These are phyloP conservation scores for Aselliscus stoliczkanus DNA, from an alignment of 2,797 vertebrate species.

Conservation along the genomic window DNA sequence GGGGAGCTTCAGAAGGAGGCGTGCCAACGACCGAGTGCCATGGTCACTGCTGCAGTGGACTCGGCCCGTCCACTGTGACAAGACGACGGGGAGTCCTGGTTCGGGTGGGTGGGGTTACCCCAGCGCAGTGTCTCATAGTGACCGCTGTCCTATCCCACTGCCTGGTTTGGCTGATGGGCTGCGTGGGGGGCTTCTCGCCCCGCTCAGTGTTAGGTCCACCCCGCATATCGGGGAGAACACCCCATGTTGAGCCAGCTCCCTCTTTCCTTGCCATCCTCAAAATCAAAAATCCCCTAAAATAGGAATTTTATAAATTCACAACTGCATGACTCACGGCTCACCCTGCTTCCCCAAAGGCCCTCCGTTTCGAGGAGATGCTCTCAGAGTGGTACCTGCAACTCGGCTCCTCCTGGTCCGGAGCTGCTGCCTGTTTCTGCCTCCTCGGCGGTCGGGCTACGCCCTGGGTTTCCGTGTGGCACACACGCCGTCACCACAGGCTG, in stretches of 20 bases:
- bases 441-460: too few species aligned
- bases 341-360: too few species aligned
- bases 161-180: neutral
- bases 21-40: too few species aligned
- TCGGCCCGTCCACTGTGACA: too few species aligned
- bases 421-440: too few species aligned
- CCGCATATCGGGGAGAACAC: neutral
- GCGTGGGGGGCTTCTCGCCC: neutral
- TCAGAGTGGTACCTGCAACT: too few species aligned
- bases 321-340: too few species aligned
- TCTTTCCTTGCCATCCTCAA: neutral
- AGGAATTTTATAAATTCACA: neutral
- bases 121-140: neutral
- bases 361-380: neutral
- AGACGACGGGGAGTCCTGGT: too few species aligned
- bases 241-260: neutral
- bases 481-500: fast-evolving
- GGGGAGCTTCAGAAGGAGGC: too few species aligned
- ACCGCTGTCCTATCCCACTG: neutral
- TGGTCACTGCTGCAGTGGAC: too few species aligned
- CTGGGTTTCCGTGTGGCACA: neutral
- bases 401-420: too few species aligned
- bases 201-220: neutral
- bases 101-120: neutral
- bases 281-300: neutral